phyloP scores from a whole-genome alignment of 2,888 invertebrate genomes.

The Beris chalybata region DNA sequence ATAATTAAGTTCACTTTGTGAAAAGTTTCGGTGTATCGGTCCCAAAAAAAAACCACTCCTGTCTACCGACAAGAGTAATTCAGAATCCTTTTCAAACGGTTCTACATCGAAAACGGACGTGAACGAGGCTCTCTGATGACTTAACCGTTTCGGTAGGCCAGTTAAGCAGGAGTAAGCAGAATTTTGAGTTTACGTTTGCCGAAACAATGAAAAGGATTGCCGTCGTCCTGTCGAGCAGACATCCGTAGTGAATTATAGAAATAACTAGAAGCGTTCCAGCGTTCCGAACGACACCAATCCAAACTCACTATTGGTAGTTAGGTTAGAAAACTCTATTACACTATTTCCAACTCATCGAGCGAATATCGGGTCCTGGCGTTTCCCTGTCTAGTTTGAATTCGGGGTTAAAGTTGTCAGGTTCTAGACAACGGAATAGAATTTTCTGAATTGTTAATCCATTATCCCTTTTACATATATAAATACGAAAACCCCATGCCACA shows the following conservation, averaged over 20 bases:
- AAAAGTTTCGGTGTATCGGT: conserved; percentile 22
- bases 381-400: conserved; percentile 22
- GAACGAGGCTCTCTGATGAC: conserved; percentile 34
- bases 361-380: background rate
- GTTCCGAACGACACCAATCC: background rate
- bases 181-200: background rate
- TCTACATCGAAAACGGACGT: conserved; percentile 29
- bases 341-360: background rate
- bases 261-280: background rate
- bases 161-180: background rate
- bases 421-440: conserved; percentile 25
- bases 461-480: conserved; percentile 36
- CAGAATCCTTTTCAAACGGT: conserved; percentile 18
- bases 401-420: conserved; percentile 22
- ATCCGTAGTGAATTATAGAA: background rate
- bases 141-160: background rate
- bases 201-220: conserved; percentile 1
- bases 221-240: background rate
- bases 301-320: no score
- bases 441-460: conserved; percentile 38
- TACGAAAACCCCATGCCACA: conserved; percentile 16
- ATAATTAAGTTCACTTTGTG: conserved; percentile 39
- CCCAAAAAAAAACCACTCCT: conserved; percentile 7
- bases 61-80: conserved; percentile 25
- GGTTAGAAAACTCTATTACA: background rate